Evolutionary conservation across 2,888 invertebrate genomes (phyloP).

Genomic region (Athalia circularis): DNA sequence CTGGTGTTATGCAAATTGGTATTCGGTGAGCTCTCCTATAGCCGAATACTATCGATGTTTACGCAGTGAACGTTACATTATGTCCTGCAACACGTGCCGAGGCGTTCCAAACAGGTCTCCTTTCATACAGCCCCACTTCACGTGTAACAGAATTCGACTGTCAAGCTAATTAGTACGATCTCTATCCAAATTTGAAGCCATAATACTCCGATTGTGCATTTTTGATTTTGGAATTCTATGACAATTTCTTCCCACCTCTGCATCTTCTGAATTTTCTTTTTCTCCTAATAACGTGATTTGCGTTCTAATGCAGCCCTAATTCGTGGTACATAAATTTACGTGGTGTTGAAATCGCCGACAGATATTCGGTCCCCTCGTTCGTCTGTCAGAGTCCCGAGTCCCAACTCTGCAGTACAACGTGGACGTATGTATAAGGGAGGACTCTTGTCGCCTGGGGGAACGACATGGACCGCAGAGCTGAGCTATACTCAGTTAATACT

Average conservation of each 20-base stretch:
- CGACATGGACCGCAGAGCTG: slow-evolving; percentile 1
- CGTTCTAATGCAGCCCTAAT: not conserved
- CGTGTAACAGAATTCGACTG: too few relatives aligned
- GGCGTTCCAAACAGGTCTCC: not conserved
- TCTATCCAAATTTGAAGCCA: too few relatives aligned
- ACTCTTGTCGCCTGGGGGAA: not conserved
- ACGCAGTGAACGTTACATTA: not conserved
- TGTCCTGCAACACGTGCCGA: not conserved
- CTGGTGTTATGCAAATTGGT: too few relatives aligned
- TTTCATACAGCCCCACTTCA: too few relatives aligned
- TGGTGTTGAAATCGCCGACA: not conserved
- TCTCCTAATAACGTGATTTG: too few relatives aligned
- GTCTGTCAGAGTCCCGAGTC: not conserved
- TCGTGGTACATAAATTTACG: not conserved
- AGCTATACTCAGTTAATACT: not conserved
- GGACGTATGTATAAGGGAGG: not conserved
- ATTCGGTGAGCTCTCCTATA: too few relatives aligned
- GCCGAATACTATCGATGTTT: not conserved
- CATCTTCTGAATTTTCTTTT: too few relatives aligned
- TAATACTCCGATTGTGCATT: too few relatives aligned
- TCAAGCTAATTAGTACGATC: too few relatives aligned
- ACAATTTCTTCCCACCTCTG: too few relatives aligned
- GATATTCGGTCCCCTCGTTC: not conserved
- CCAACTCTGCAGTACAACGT: not conserved
- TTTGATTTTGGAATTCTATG: too few relatives aligned